A percentile compares a stretch with the other conserved stretches of the same genome.
Evolutionary conservation across 2,888 invertebrate species (phyloP).

Genomic region (Cataglyphis albicans): DNA sequence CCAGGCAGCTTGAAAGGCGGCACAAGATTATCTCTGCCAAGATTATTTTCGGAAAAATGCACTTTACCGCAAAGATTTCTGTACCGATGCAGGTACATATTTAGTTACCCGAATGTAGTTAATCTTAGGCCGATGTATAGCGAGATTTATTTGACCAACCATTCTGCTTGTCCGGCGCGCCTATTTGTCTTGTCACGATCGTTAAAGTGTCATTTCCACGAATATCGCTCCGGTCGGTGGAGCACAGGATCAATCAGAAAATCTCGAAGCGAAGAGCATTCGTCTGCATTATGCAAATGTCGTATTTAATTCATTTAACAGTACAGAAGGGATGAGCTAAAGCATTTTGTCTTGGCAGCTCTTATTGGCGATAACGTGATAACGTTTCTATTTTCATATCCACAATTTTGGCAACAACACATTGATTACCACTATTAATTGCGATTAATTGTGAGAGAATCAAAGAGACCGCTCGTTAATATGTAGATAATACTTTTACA

Average conservation of each 20-base stretch:
- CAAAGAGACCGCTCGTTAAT: neutral
- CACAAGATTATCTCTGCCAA: slow-evolving; percentile 65
- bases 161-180: slow-evolving; percentile 73
- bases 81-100: slow-evolving; percentile 71
- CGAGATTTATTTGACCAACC: slow-evolving; percentile 76
- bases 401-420: slow-evolving; percentile 29
- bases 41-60: slow-evolving; percentile 77
- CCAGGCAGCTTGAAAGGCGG: slow-evolving; percentile 67
- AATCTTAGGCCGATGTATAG: slow-evolving; percentile 75
- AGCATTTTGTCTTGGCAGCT: slow-evolving; percentile 47
- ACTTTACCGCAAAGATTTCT: slow-evolving; percentile 75
- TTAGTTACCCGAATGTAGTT: slow-evolving; percentile 75
- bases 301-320: slow-evolving; percentile 43
- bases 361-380: slow-evolving; percentile 41
- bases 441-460: neutral
- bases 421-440: slow-evolving; percentile 5
- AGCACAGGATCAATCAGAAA: slow-evolving; percentile 71
- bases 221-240: slow-evolving; percentile 70
- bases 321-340: slow-evolving; percentile 2
- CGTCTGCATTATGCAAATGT: slow-evolving; percentile 61
- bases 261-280: slow-evolving; percentile 63
- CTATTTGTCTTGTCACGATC: slow-evolving; percentile 77
- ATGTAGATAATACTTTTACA: neutral
- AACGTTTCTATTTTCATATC: slow-evolving; percentile 28
- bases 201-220: slow-evolving; percentile 80